Evolutionary conservation across 2,888 invertebrate species (phyloP).

Genomic region (Frankliniella fusca): DNA sequence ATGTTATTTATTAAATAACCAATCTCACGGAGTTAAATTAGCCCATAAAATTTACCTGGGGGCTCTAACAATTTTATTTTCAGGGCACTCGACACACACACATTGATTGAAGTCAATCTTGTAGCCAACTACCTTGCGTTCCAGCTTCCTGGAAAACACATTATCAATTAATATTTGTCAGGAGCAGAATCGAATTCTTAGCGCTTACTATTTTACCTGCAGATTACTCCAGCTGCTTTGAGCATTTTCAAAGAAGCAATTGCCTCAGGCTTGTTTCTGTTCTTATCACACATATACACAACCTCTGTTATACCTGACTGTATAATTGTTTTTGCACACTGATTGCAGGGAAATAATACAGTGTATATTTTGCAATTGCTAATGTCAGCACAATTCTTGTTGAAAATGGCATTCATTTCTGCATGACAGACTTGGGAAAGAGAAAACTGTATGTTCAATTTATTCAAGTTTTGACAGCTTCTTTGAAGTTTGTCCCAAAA

Average conservation of each 20-base stretch:
- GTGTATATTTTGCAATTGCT: slow-evolving; percentile 81
- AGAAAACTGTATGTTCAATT: slow-evolving; percentile 30
- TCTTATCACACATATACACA: slow-evolving; percentile 78
- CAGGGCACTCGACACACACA: not conserved
- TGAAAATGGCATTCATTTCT: slow-evolving; percentile 94
- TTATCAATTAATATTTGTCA: not conserved
- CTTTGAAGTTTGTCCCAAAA: not conserved
- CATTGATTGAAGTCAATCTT: not conserved
- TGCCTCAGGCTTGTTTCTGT: slow-evolving; percentile 61
- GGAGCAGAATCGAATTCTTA: not conserved
- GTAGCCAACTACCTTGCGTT: not conserved
- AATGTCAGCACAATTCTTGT: slow-evolving; percentile 76
- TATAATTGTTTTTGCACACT: slow-evolving; percentile 94
- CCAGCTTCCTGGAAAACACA: not conserved
- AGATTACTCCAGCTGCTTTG: slow-evolving; percentile 67
- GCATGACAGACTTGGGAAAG: slow-evolving; percentile 85
- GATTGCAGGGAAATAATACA: slow-evolving; percentile 92
- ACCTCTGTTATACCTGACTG: slow-evolving; percentile 83
- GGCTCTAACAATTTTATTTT: not conserved
- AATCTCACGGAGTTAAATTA: not conserved
- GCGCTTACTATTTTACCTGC: slow-evolving; percentile 50
- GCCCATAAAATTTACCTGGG: not conserved
- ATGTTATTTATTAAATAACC: not conserved
- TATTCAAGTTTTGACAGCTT: not conserved
- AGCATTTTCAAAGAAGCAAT: slow-evolving; percentile 79